A percentile compares a stretch with the other conserved stretches of the same genome.
phyloP scores from a whole-genome alignment of 2,888 invertebrate genomes.

The Plagiodera versicolora region DNA sequence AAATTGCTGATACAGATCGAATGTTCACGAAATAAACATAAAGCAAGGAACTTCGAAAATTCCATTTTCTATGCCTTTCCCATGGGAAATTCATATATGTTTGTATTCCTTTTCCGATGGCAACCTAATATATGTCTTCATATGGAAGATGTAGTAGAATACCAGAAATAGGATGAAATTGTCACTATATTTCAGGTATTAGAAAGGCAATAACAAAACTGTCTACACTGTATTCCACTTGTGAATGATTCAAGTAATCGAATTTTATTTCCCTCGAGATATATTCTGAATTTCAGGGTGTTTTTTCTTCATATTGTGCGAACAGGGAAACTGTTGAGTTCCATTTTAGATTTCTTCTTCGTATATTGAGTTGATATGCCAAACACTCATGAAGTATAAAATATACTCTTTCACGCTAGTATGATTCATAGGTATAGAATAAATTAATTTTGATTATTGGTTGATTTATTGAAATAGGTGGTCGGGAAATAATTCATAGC shows the following conservation, averaged over 20 bases:
- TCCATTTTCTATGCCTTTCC: slow-evolving; percentile 47
- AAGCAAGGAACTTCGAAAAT: slow-evolving; percentile 44
- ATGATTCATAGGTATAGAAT: no score
- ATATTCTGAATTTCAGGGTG: no score
- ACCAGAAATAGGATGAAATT: slow-evolving; percentile 19
- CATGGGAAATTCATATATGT: slow-evolving; percentile 53
- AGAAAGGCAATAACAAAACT: slow-evolving; percentile 49
- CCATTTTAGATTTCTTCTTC: no score
- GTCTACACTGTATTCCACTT: slow-evolving; percentile 41
- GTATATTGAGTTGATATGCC: no score
- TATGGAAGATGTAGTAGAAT: slow-evolving; percentile 31
- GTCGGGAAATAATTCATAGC: no score
- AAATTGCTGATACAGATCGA: slow-evolving; percentile 14
- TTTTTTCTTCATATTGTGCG: no score
- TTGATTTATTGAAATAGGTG: no score
- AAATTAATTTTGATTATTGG: no score
- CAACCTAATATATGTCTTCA: slow-evolving; percentile 48
- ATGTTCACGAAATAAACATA: slow-evolving; percentile 35
- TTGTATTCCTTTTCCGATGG: slow-evolving; percentile 45
- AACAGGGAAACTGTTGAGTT: no score
- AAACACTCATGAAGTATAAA: no score
- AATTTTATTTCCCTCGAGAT: slow-evolving; percentile 39
- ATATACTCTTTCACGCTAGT: no score
- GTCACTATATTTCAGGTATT: slow-evolving; percentile 36
- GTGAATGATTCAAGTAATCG: slow-evolving; percentile 43